These are phyloP conservation scores for Trichechus manatus DNA, from an alignment of 2,113 vertebrate species.

Conservation along the genomic window DNA sequence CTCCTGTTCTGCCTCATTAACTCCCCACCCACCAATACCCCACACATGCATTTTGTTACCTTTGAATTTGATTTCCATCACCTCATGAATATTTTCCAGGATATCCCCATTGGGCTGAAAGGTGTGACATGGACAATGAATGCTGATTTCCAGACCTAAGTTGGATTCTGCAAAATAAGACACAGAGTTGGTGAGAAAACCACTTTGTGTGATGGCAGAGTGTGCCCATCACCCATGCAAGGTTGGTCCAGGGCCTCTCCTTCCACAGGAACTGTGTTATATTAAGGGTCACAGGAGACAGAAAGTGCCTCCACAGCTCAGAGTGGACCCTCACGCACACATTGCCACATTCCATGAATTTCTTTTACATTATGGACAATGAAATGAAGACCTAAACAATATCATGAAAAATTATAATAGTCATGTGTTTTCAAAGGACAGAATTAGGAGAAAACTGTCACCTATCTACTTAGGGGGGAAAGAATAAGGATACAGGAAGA, in stretches of 20 bases:
- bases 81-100: conserved; percentile 93
- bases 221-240: neutral
- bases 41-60: conserved; percentile 87
- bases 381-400: neutral
- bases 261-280: neutral
- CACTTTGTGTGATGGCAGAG: neutral
- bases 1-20: conserved; percentile 18
- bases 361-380: neutral
- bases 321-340: fast-evolving
- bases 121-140: conserved; percentile 98
- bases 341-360: neutral
- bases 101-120: conserved; percentile 97
- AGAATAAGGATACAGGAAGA: neutral
- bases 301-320: neutral
- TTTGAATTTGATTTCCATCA: conserved; percentile 98
- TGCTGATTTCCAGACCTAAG: conserved; percentile 96
- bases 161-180: conserved; percentile 92
- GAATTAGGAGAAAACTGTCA: neutral
- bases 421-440: neutral
- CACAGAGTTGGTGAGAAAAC: neutral
- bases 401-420: neutral
- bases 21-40: neutral
- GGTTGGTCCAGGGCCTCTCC: neutral
- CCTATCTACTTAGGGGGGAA: neutral
- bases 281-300: neutral